A percentile compares a stretch with the other conserved stretches of the same genome.
Conservation (phyloP, 92 coral and sea anemone species). For the Porites evermanni region DNA sequence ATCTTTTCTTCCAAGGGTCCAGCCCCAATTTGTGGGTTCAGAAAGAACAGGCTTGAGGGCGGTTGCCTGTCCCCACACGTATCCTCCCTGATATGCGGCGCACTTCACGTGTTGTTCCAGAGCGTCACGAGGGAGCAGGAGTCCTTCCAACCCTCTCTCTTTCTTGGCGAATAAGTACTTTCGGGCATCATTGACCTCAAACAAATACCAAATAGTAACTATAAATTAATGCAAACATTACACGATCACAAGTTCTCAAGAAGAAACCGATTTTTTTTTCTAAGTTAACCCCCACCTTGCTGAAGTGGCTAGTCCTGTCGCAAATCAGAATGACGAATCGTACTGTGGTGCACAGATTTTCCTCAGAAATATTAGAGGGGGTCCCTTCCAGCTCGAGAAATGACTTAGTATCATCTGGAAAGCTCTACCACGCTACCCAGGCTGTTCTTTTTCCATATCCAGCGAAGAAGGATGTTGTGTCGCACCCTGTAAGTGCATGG, state of each 20-base stretch:
- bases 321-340: not conserved
- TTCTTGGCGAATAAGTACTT: slow-evolving; percentile 17
- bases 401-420: slow-evolving; percentile 6
- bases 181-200: not conserved
- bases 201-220: too few relatives aligned
- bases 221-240: too few relatives aligned
- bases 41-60: not conserved
- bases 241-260: too few relatives aligned
- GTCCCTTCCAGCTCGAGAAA: slow-evolving; percentile 15
- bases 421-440: not conserved
- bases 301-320: not conserved
- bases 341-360: not conserved
- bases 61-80: slow-evolving; percentile 19
- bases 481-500: slow-evolving; percentile 15
- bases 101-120: slow-evolving; percentile 4
- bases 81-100: slow-evolving; percentile 9
- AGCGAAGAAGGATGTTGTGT: slow-evolving; percentile 23
- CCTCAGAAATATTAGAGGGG: slow-evolving; percentile 4
- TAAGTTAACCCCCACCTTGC: not conserved
- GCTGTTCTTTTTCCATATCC: not conserved
- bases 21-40: not conserved
- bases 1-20: not conserved
- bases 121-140: too few relatives aligned
- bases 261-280: not conserved
- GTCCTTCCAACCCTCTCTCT: not conserved